phyloP scores from a whole-genome alignment of 92 coral and sea anemone genomes.

The Porites rus region DNA sequence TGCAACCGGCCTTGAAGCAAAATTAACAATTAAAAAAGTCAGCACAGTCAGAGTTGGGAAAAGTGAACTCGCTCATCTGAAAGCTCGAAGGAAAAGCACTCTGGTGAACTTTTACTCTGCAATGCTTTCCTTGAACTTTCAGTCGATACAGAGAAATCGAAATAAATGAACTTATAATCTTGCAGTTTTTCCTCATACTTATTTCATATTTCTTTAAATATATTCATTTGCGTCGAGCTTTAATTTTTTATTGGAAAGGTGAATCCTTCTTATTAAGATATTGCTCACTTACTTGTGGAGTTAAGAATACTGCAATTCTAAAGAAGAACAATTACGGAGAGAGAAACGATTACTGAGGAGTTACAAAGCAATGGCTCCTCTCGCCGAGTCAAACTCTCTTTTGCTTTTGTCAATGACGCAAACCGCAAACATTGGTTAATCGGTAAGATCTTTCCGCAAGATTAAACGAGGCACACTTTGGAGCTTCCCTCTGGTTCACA shows the following conservation, averaged over 20 bases:
- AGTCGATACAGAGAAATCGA: neutral
- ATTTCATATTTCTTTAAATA: constrained; percentile 13
- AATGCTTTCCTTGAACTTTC: neutral
- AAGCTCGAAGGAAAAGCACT: neutral
- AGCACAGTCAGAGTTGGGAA: neutral
- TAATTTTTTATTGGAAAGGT: neutral
- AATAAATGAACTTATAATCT: constrained; percentile 12
- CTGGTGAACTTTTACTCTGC: neutral
- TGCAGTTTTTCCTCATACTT: constrained; percentile 29
- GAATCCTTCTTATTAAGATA: neutral
- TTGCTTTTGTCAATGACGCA: constrained; percentile 42
- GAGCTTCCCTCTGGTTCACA: constrained; percentile 8
- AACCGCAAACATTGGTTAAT: constrained; percentile 47
- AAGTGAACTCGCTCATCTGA: neutral
- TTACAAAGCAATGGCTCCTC: neutral
- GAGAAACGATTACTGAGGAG: neutral
- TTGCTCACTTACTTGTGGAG: constrained; percentile 1
- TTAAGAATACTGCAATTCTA: neutral
- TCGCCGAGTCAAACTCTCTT: constrained; percentile 8
- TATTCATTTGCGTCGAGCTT: constrained; percentile 22
- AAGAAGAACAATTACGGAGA: neutral
- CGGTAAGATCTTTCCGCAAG: constrained; percentile 34
- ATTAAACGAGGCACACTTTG: constrained; percentile 16
- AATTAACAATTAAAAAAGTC: neutral
- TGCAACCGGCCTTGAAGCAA: constrained; percentile 23